phyloP scores from a whole-genome alignment of 2,797 vertebrate genomes.

The Threskiornis aethiopicus region DNA sequence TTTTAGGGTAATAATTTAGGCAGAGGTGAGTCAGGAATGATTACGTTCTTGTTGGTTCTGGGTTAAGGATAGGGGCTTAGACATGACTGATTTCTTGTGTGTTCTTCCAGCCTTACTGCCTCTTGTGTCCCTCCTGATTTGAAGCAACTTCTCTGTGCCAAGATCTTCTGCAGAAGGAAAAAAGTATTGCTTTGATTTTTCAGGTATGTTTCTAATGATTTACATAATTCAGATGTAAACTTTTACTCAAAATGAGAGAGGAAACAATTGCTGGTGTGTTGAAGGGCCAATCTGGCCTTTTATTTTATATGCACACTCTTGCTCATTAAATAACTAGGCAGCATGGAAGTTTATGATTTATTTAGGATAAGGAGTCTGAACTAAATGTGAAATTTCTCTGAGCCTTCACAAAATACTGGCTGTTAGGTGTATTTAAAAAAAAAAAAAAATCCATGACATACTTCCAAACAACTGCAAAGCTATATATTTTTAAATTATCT shows the following conservation, averaged over 20 bases:
- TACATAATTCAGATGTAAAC: background rate
- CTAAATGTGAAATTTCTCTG: conserved; percentile 1
- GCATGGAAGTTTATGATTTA: conserved; percentile 8
- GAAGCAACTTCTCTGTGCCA: background rate
- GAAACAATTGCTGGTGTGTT: background rate
- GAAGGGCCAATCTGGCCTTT: background rate
- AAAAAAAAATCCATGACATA: background rate
- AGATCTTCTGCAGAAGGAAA: background rate
- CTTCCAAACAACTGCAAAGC: conserved; percentile 28
- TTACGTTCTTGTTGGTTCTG: background rate
- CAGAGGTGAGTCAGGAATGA: background rate
- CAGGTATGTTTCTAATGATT: background rate
- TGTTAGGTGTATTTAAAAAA: conserved; percentile 15
- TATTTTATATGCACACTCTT: background rate
- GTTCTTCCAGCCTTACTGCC: background rate
- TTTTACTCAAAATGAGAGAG: background rate
- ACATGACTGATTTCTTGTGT: background rate
- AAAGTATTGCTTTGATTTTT: background rate
- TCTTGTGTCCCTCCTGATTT: background rate
- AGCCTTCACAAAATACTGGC: background rate
- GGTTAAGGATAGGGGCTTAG: background rate
- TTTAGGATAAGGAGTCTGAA: conserved; percentile 47
- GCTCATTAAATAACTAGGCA: background rate
- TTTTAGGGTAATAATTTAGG: background rate
- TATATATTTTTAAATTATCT: conserved; percentile 44